A percentile compares a stretch with the other conserved stretches of the same genome.
phyloP scores from a whole-genome alignment of 2,113 vertebrate genomes.

The Taurulus bubalis region DNA sequence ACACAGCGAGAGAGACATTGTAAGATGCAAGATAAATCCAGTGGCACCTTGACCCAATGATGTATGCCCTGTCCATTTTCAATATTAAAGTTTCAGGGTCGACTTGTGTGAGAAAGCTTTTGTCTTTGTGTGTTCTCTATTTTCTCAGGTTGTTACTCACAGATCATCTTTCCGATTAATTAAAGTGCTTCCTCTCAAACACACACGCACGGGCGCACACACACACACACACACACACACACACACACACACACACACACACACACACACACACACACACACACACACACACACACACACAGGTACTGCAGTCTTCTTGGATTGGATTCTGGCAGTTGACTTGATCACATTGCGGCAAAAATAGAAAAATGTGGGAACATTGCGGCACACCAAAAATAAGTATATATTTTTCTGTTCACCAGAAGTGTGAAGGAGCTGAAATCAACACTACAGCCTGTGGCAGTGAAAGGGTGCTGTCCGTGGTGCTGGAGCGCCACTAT shows the following conservation, averaged over 20 bases:
- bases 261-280: slow-evolving; percentile 1
- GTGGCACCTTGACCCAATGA: slow-evolving; percentile 13
- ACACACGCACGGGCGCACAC: not conserved
- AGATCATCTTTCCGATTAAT: slow-evolving; percentile 45
- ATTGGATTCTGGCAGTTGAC: slow-evolving; percentile 4
- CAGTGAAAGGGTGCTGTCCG: slow-evolving; percentile 31
- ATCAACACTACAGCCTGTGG: not conserved
- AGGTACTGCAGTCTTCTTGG: slow-evolving; percentile 3
- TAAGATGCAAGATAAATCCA: not conserved
- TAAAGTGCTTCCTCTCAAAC: slow-evolving; percentile 52
- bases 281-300: not conserved
- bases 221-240: slow-evolving; percentile 1
- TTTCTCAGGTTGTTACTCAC: slow-evolving; percentile 10
- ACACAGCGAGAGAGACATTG: not conserved
- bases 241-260: slow-evolving; percentile 14
- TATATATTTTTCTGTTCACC: not conserved
- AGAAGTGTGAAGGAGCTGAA: not conserved
- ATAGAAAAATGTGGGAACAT: not conserved
- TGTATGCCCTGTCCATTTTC: slow-evolving; percentile 41
- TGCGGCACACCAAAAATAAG: not conserved
- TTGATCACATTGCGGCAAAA: slow-evolving; percentile 47
- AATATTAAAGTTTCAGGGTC: slow-evolving; percentile 38
- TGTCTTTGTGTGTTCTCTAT: not conserved
- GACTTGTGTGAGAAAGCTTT: slow-evolving; percentile 1
- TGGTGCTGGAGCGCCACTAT: slow-evolving; percentile 24